Evolutionary conservation across 2,113 vertebrate genomes (phyloP).

Genomic region (Phyllostomus hastatus): DNA sequence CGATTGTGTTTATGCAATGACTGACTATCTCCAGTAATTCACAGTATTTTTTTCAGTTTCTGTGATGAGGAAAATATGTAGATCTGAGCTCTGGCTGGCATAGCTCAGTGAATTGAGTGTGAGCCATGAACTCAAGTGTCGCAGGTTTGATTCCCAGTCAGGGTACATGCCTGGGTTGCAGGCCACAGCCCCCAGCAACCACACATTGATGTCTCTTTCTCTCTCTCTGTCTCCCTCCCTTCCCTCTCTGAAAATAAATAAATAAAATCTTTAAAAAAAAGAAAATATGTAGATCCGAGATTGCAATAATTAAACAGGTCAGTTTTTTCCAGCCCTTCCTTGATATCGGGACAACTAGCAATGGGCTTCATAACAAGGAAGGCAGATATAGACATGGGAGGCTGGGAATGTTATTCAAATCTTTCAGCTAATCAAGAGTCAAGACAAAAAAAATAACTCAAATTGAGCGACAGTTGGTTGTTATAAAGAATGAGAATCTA

Average conservation of each 20-base stretch:
- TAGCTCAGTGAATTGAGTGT: too few relatives aligned
- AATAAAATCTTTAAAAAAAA: too few relatives aligned
- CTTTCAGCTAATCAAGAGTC: not conserved
- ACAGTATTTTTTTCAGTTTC: not conserved
- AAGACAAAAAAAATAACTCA: not conserved
- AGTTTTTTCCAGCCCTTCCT: not conserved
- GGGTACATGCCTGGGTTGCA: too few relatives aligned
- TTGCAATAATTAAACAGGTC: not conserved
- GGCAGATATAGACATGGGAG: not conserved
- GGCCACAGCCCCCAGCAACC: too few relatives aligned
- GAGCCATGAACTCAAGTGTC: too few relatives aligned
- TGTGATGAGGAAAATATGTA: not conserved
- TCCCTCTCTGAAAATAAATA: too few relatives aligned
- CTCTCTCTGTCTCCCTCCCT: too few relatives aligned
- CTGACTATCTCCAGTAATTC: not conserved
- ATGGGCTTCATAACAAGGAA: not conserved
- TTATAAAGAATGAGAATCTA: not conserved
- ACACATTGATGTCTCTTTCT: too few relatives aligned
- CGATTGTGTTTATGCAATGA: not conserved
- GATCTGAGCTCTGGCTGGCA: too few relatives aligned
- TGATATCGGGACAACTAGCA: not conserved
- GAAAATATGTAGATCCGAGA: not conserved
- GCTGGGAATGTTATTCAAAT: not conserved
- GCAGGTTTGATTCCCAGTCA: too few relatives aligned
- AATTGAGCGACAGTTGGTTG: not conserved